These are phyloP conservation scores for Drosophila koepferae DNA, from an alignment of 2,888 invertebrate species.

Conservation along the genomic window DNA sequence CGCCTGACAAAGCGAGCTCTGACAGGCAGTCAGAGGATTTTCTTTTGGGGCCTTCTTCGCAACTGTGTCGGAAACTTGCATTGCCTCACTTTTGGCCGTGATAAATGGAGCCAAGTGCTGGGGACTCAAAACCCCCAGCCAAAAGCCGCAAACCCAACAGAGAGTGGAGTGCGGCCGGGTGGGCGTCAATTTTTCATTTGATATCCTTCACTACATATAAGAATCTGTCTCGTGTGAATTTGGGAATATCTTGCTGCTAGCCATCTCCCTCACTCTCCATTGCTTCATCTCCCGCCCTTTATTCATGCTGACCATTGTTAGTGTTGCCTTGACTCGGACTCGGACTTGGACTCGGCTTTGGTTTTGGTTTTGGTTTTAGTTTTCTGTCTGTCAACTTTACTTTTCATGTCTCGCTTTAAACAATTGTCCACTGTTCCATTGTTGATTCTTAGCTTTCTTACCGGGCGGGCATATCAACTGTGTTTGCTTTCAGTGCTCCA, in stretches of 20 bases:
- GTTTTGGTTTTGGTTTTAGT: conserved; percentile 39
- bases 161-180: neutral
- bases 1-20: conserved; percentile 35
- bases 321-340: conserved; percentile 32
- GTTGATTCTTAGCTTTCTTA: conserved; percentile 24
- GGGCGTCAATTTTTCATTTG: conserved; percentile 69
- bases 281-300: no score
- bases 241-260: conserved; percentile 27
- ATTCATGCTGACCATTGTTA: conserved; percentile 57
- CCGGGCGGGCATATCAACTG: conserved; percentile 3
- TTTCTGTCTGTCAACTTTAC: conserved; percentile 42
- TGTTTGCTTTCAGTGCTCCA: neutral
- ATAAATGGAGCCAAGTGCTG: conserved; percentile 45
- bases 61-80: conserved; percentile 45
- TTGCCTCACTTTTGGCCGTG: conserved; percentile 46
- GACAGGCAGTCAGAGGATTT: conserved; percentile 20
- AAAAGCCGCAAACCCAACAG: conserved; percentile 33
- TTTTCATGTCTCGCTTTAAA: conserved; percentile 47
- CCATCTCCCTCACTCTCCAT: neutral
- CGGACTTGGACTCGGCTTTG: conserved; percentile 41
- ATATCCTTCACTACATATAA: conserved; percentile 42
- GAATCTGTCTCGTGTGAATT: conserved; percentile 46
- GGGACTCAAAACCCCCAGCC: neutral
- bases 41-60: conserved; percentile 17
- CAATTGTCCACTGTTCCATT: conserved; percentile 35